Evolutionary conservation across 2,113 vertebrate genomes (phyloP).

Genomic region (Python bivittatus): DNA sequence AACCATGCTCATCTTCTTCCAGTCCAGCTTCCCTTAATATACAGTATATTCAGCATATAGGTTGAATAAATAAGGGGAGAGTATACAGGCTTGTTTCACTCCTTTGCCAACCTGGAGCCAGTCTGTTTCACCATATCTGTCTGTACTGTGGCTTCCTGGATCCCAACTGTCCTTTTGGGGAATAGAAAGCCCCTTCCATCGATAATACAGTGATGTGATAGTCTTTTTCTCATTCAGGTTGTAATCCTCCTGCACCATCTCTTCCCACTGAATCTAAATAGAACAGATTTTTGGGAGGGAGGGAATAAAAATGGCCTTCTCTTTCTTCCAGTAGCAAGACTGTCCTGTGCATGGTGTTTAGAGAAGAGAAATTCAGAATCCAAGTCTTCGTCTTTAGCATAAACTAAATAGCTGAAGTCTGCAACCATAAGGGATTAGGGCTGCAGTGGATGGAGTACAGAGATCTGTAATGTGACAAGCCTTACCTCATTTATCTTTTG

Average conservation of each 20-base stretch:
- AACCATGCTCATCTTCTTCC: not conserved
- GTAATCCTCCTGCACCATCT: not conserved
- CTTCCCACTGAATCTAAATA: not conserved
- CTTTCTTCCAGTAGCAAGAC: not conserved
- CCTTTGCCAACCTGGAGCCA: not conserved
- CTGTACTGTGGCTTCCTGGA: not conserved
- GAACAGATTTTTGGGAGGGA: not conserved
- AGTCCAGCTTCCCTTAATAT: not conserved
- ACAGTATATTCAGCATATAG: not conserved
- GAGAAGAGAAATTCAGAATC: not conserved
- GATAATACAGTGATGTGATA: not conserved
- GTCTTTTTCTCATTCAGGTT: not conserved
- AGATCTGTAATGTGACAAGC: not conserved
- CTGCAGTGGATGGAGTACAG: not conserved
- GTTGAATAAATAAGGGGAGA: not conserved
- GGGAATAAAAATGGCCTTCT: not conserved
- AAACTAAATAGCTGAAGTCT: not conserved
- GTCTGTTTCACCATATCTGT: not conserved
- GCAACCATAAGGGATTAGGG: not conserved
- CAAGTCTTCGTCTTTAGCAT: not conserved
- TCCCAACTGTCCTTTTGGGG: not conserved
- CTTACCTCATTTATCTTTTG: conserved; percentile 48
- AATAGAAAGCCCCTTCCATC: not conserved
- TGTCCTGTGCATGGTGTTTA: not conserved
- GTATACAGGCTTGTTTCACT: not conserved